Conservation (phyloP, 2,888 invertebrate genomes). For the Spisula subtruncata region DNA sequence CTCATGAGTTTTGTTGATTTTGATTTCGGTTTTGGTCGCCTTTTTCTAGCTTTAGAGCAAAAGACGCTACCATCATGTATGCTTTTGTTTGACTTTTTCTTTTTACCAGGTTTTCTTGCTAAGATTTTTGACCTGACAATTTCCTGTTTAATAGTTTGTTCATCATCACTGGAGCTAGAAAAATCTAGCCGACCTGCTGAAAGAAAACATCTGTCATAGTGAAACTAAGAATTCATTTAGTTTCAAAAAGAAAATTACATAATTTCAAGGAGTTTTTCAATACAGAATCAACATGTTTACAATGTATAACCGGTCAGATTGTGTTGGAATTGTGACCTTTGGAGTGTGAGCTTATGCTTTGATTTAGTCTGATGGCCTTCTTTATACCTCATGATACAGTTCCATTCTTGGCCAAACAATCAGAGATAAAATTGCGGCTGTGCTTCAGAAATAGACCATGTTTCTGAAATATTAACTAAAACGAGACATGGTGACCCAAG, state of each 20-base stretch:
- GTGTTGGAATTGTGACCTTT: too few species aligned
- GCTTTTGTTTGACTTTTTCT: slow-evolving; percentile 74
- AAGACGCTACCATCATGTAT: slow-evolving; percentile 80
- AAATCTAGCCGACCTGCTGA: slow-evolving; percentile 52
- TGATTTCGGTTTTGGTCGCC: slow-evolving; percentile 49
- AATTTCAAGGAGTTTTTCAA: too few species aligned
- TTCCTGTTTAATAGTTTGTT: slow-evolving; percentile 14
- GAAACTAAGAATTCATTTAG: slow-evolving; percentile 3
- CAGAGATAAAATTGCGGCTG: too few species aligned
- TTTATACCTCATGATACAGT: too few species aligned
- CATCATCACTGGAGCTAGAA: slow-evolving; percentile 67
- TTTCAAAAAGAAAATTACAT: not conserved
- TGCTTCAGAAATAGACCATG: too few species aligned
- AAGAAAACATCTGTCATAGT: slow-evolving; percentile 23
- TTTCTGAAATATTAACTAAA: too few species aligned
- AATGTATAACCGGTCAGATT: too few species aligned
- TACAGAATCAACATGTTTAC: too few species aligned
- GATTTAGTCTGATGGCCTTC: too few species aligned
- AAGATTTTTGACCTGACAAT: slow-evolving; percentile 10
- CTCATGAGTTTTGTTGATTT: slow-evolving; percentile 77
- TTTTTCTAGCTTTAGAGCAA: slow-evolving; percentile 70
- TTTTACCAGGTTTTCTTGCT: slow-evolving; percentile 54
- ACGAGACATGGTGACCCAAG: too few species aligned
- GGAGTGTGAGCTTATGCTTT: too few species aligned
- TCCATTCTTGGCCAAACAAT: too few species aligned